These are phyloP conservation scores for Athrips mouffetella DNA, from an alignment of 2,888 invertebrate species.

Conservation along the genomic window DNA sequence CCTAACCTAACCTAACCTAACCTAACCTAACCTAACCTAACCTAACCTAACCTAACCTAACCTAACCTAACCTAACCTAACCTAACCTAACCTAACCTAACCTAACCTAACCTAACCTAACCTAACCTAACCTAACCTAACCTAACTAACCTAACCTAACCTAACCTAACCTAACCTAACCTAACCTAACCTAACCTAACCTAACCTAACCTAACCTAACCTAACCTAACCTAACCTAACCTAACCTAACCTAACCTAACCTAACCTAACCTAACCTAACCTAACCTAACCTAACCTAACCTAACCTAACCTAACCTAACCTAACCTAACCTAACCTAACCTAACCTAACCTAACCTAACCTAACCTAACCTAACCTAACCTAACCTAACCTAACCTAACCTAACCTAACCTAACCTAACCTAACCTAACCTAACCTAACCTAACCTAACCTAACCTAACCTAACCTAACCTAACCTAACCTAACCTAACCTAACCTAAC, in stretches of 20 bases:
- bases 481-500: no score
- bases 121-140: constrained; percentile 20
- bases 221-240: constrained; percentile 19
- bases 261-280: constrained; percentile 21
- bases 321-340: constrained; percentile 20
- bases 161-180: constrained; percentile 22
- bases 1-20: constrained; percentile 21
- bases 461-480: constrained; percentile 19
- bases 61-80: constrained; percentile 20
- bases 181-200: constrained; percentile 22
- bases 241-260: constrained; percentile 19
- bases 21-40: constrained; percentile 20
- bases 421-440: constrained; percentile 17
- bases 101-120: constrained; percentile 20
- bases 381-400: constrained; percentile 19
- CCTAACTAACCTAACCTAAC: constrained; percentile 20
- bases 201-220: constrained; percentile 22
- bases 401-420: constrained; percentile 19
- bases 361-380: constrained; percentile 19
- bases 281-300: constrained; percentile 19
- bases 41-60: constrained; percentile 19
- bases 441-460: constrained; percentile 16
- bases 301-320: constrained; percentile 20
- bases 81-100: constrained; percentile 20
- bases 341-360: constrained; percentile 19